Evolutionary conservation across 2,888 invertebrate species (phyloP), one percentile per base, ranked within the genome.

Genomic region (Aphidoletes aphidimyza): DNA sequence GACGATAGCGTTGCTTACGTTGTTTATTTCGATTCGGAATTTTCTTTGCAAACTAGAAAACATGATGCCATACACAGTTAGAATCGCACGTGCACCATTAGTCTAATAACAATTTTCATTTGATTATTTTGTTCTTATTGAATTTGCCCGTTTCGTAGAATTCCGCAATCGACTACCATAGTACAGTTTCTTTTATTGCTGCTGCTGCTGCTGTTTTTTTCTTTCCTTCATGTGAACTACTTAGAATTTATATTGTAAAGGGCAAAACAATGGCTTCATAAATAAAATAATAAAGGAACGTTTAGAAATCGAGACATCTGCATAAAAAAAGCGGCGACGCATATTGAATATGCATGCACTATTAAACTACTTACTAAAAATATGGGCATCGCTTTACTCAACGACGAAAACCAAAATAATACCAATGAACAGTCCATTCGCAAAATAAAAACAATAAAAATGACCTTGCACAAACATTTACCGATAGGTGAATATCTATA

Each of bases 211-310:
- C 47, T 19, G 11, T 42, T 42, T 47, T 47, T 47, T 47, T 47
- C n/a, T 47, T 17, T 2, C 3, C 47, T 6, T 6, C 8, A 17
- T 3, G 9, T 17, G 47, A 47, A 11, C 47, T 47, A 47, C 47
- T 47, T 47, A 54, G 54, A 54, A 54, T 22, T 54, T 3, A 54
- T 54, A 22, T n/a, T 54, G 54, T 54, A 22, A 54, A 8, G 39
- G 54, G 22, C 14, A 14, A 54, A 54, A 54, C 22, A 54, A 54
- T 54, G 6, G 54, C n/a, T 54, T 54, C 22, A 54, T 54, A 54
- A 54, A 54, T 54, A 54, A 54, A 54, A 54, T 22, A 54, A 54
- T 22, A 54, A 54, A 54, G 47, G 47, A 54, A 54, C 22, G 54
- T 54, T 54, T 22, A 54, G n/a, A 54, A 54, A 54, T 22, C 22